Evolutionary conservation across 2,797 vertebrate species (phyloP), one percentile per base, ranked within the genome.

Genomic region (Acridotheres tristis): DNA sequence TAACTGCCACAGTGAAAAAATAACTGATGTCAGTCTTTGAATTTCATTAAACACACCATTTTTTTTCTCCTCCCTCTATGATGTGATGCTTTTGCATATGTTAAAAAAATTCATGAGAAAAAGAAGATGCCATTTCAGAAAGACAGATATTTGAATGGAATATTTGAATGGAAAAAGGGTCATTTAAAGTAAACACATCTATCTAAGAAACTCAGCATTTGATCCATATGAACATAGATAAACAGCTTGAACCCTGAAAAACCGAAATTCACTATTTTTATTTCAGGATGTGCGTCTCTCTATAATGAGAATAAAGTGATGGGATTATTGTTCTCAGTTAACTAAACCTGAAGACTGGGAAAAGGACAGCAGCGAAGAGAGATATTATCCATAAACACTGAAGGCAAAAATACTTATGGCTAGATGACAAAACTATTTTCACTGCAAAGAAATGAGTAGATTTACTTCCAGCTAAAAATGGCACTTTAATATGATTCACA

Each of bases 281-380:
- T 90, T 84, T 91, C 82, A 80, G 22, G n/a, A 55, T 57, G 27
- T n/a, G 32, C 16, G 10, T 62, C 4, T 45, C 40, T 61, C 53
- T 75, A 26, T 29, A 43, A 40, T 13, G 4, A 85, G 20, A 73
- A 93, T 66, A 92, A 85, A 92, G 19, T 19, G 29, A 59, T 38
- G 18, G 48, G 32, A 79, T 66, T 88, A 77, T n/a, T 84, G 45
- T 82, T 88, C 63, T 65, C 82, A 80, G 67, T 72, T 96, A 96
- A 86, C 75, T 82, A 82, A 93, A 90, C n/a, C 38, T 82, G 58
- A 74, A 81, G 76, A 77, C 45, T 82, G 55, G 74, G 85, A 62
- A 94, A 92, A 93, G 67, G 72, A 63, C 79, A 90, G 59, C 69
- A 75, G 48, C 2, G 5, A 86, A 90, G 48, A 84, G 9, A 63